A percentile compares a stretch with the other conserved stretches of the same genome.
phyloP scores from a whole-genome alignment of 2,113 vertebrate species.

The Sigmodon hispidus region DNA sequence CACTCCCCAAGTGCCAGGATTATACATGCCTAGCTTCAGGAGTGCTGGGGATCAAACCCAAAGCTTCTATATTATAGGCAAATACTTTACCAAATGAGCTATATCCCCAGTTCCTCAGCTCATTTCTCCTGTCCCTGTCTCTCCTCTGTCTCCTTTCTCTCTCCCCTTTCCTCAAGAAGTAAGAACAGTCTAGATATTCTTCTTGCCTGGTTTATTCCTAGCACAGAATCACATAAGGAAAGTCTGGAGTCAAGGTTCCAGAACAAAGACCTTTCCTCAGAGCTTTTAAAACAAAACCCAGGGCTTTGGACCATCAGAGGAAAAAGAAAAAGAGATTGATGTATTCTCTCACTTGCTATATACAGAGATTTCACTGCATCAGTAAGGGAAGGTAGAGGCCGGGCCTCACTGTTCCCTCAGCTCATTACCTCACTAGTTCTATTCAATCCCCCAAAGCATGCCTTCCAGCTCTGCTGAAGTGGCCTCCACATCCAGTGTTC shows the following conservation, averaged over 20 bases:
- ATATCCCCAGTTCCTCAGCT: not conserved
- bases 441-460: not conserved
- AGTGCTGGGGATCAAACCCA: not conserved
- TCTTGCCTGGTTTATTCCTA: not conserved
- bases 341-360: not conserved
- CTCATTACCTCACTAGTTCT: too few species aligned
- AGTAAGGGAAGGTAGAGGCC: not conserved
- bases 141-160: not conserved
- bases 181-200: not conserved
- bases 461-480: too few species aligned
- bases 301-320: not conserved
- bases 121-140: too few species aligned
- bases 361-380: not conserved
- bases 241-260: not conserved
- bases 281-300: slow-evolving; percentile 10
- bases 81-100: too few species aligned
- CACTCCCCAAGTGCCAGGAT: not conserved
- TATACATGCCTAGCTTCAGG: not conserved
- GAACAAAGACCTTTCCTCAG: not conserved
- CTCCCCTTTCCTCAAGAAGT: not conserved
- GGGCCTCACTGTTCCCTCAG: too few species aligned
- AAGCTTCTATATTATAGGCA: not conserved
- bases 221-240: not conserved
- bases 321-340: not conserved
- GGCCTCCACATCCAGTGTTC: not conserved